Evolutionary conservation across 1,140 invertebrate species (phyloP), one percentile per base, ranked within the genome.

Genomic region (Periplaneta americana): DNA sequence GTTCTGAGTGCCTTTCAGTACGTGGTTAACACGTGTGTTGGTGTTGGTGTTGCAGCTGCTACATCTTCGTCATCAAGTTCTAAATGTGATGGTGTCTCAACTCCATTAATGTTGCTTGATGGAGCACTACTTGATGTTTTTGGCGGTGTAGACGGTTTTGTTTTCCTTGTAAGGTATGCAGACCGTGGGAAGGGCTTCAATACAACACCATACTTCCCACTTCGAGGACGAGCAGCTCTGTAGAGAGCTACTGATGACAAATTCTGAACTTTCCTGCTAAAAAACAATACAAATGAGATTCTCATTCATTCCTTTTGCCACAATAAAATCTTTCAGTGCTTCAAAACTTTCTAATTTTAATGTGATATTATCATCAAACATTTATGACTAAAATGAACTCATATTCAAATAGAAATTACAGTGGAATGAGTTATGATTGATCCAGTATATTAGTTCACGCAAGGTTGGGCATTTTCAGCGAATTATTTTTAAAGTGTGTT

Each of bases 171-270:
- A 31, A 81, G 13, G 34, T 81, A 78, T 18, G 33, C 48, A 31
- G 76, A 77, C 22, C 81, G 81, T 18, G 76, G 39, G 66, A 57
- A 81, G 28, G 75, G 81, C 33, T 74, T 39, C 36, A 78, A 31
- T 17, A 77, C 75, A 28, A 78, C 66, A 36, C 81, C 48, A 33
- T 15, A 34, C 75, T 34, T 75, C 9, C 80, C 80, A 18, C 37
- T 66, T 57, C 80, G 80, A 32, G 81, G 81, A 18, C 81, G 81
- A 33, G 39, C 81, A 11, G 81, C 81, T 9, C 81, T 75, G 32
- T 81, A 81, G 5, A 81, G 76, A 75, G 66, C 39, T 75, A 81
- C 76, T n/a, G 81, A 78, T 8, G 81, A 81, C 76, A 81, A 57
- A 34, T 28, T 34, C 39, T 39, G 33, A 34, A 74, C n/a, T 37